Evolutionary conservation across 2,888 invertebrate species (phyloP).

Genomic region (Volucella zonaria): DNA sequence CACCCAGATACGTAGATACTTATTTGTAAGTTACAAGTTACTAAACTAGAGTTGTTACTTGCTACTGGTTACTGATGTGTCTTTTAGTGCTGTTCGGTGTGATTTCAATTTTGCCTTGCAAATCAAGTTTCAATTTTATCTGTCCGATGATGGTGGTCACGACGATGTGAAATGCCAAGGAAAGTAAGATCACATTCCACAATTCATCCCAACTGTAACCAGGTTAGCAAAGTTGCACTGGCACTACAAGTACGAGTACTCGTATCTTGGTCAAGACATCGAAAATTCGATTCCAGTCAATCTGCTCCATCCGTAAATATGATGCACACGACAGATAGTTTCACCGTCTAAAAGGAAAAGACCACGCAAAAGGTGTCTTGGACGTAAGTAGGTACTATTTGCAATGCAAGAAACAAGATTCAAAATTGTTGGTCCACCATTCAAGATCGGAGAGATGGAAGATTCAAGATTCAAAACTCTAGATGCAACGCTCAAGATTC

Average conservation of each 20-base stretch:
- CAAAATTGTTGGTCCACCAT: too few species aligned
- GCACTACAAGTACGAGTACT: too few species aligned
- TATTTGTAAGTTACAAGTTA: constrained; percentile 54
- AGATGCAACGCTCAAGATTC: constrained; percentile 5
- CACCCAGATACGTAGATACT: constrained; percentile 19
- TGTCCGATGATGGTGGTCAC: neutral
- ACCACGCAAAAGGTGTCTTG: constrained; percentile 1
- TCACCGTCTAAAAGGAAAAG: constrained; percentile 15
- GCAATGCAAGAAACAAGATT: too few species aligned
- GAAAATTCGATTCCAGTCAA: constrained; percentile 49
- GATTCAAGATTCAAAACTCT: too few species aligned
- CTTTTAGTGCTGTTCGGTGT: neutral
- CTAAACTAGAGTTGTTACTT: constrained; percentile 33
- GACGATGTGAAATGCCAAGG: constrained; percentile 45
- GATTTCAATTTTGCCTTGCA: constrained; percentile 47
- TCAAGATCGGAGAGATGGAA: too few species aligned
- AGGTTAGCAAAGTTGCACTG: neutral
- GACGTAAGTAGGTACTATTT: constrained; percentile 23
- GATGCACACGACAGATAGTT: constrained; percentile 41
- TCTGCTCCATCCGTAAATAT: constrained; percentile 27
- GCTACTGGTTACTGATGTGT: neutral
- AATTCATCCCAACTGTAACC: constrained; percentile 51
- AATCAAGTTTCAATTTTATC: constrained; percentile 42
- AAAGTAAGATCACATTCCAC: constrained; percentile 68
- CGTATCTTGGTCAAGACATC: constrained; percentile 34